Evolutionary conservation across 1,140 invertebrate genomes (phyloP).

Genomic region (Penaeus japonicus): DNA sequence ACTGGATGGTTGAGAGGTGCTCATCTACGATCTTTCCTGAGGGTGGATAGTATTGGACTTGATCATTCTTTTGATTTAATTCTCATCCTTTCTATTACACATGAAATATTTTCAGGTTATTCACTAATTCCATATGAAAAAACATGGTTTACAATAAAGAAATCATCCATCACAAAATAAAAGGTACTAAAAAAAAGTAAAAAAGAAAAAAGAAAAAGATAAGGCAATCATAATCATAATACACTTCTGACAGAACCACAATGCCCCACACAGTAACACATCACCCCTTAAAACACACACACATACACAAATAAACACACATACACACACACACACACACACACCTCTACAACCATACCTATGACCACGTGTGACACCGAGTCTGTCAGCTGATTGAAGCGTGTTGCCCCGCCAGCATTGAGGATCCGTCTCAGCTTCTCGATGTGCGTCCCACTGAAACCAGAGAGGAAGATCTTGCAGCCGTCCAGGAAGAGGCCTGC

Average conservation of each 20-base stretch:
- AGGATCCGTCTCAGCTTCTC: constrained; percentile 82
- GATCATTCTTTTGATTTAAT: no score
- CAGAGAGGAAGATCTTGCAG: constrained; percentile 75
- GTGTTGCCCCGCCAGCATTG: constrained; percentile 80
- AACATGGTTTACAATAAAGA: no score
- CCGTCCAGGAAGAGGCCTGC: constrained; percentile 84
- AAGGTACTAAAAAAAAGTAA: no score
- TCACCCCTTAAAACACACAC: no score
- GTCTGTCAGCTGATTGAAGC: constrained; percentile 78
- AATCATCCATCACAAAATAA: no score
- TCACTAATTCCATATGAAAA: no score
- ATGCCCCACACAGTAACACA: no score
- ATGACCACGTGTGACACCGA: constrained; percentile 82
- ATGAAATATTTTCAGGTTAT: no score
- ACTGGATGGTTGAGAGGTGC: background rate
- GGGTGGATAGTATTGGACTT: background rate
- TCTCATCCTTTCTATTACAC: no score
- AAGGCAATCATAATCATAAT: no score
- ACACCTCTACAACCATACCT: constrained; percentile 63
- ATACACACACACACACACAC: background rate
- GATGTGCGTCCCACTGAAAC: constrained; percentile 71
- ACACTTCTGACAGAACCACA: no score
- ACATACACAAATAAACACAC: background rate
- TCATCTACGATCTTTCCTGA: constrained; percentile 31
- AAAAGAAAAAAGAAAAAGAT: no score